A percentile compares a stretch with the other conserved stretches of the same genome.
Conservation (phyloP, 2,888 invertebrate species). For the Agrotis exclamationis region DNA sequence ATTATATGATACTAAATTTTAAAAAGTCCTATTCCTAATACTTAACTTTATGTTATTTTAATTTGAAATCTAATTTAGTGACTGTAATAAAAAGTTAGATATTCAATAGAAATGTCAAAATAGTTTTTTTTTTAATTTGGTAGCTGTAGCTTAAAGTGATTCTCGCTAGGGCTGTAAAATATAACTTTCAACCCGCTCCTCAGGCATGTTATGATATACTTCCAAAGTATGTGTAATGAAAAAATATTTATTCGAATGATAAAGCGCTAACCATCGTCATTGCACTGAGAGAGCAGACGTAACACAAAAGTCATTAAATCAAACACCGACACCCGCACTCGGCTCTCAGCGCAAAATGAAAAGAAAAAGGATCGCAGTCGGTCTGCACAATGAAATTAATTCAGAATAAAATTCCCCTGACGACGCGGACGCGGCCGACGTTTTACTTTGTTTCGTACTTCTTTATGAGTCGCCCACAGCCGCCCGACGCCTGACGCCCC, state of each 20-base stretch:
- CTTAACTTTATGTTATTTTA: no score
- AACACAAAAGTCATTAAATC: constrained; percentile 54
- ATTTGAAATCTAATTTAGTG: no score
- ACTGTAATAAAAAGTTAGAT: no score
- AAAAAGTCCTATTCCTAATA: no score
- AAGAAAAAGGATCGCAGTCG: constrained; percentile 36
- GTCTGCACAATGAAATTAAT: constrained; percentile 48
- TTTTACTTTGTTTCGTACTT: constrained; percentile 46
- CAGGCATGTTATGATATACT: no score
- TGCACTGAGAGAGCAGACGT: constrained; percentile 17
- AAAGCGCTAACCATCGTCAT: not conserved
- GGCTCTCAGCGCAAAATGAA: not conserved
- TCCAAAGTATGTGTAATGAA: no score
- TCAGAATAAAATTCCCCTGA: constrained; percentile 49
- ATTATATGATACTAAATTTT: no score
- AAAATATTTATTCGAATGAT: constrained; percentile 4
- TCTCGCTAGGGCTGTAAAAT: no score
- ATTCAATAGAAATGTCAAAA: no score
- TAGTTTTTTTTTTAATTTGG: no score
- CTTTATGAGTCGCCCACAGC: constrained; percentile 21
- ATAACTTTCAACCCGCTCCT: no score
- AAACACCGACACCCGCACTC: constrained; percentile 46
- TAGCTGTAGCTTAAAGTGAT: no score
- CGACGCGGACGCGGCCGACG: constrained; percentile 13
- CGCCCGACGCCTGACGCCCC: not conserved